Base-by-base conservation (phyloP, 2,797 vertebrate species). In the Gallinago stenura region DNA sequence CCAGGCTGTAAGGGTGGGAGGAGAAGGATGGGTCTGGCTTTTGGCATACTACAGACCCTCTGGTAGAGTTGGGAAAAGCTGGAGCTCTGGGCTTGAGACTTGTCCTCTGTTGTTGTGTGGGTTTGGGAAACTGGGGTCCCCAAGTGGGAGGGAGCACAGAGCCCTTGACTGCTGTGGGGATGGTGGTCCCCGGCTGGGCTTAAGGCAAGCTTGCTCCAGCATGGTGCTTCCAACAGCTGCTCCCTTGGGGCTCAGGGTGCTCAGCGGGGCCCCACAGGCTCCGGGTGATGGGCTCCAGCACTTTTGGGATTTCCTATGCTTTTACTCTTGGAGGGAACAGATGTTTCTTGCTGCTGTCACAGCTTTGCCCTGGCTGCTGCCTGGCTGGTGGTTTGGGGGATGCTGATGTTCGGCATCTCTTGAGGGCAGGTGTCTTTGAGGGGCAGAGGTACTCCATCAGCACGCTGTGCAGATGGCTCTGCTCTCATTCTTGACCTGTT, bases 111-210 rank as follows among this genome's bases (percentile, higher is more conserved):
- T 1, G 4, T 24, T 5, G 3, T 9, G 41, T 18, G 19, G 39
- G 11, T 25, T 3, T 12, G 58, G 41, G n/a, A 12, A 21, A n/a
- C 13, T 17, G 57, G 11, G 28, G 39, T 46, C 21, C 41, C 50
- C 0, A 6, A 9, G 33, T 1, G 4, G 26, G n/a, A 54, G 33
- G 48, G 58, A 62, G n/a, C 7, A 3, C 64, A 37, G 35, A 18
- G 41, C 50, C 33, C 33, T n/a, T 5, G 5, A 3, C 33, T 11
- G 60, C 25, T 18, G 75, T 0, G 15, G 37, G 37, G 15, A 22
- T 0, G 9, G 20, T 45, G 60, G 37, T 41, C 24, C 58, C 46
- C 5, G 15, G 31, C 48, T 22, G 31, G 60, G 31, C 25, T 48
- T 22, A 22, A 12, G 46, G 21, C 21, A 12, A 48, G 21, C 46